These are phyloP conservation scores for Dendrolimus pini DNA, from an alignment of 2,888 invertebrate genomes.

Conservation along the genomic window DNA sequence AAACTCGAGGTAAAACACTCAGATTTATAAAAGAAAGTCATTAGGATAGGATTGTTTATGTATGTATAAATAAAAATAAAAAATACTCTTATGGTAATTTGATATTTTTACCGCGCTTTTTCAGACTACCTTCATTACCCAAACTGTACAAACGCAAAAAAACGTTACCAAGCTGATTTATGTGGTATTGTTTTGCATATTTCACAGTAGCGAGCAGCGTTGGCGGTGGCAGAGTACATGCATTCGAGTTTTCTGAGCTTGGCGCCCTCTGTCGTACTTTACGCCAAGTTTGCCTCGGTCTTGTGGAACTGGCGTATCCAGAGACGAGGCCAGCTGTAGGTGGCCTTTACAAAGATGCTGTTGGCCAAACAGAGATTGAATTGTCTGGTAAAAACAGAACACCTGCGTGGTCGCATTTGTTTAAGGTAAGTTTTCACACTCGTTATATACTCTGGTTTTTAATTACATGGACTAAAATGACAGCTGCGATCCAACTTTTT, in stretches of 20 bases:
- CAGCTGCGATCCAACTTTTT: too few relatives aligned
- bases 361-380: slow-evolving; percentile 24
- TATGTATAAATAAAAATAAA: too few relatives aligned
- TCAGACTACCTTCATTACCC: too few relatives aligned
- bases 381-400: slow-evolving; percentile 59
- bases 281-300: slow-evolving; percentile 88
- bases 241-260: slow-evolving; percentile 86
- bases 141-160: too few relatives aligned
- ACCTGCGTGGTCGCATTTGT: slow-evolving; percentile 86
- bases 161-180: too few relatives aligned
- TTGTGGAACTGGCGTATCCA: slow-evolving; percentile 91
- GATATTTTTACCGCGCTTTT: too few relatives aligned
- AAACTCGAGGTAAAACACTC: too few relatives aligned
- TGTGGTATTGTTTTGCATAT: not conserved
- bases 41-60: too few relatives aligned
- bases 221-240: slow-evolving; percentile 45
- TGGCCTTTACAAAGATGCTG: slow-evolving; percentile 76
- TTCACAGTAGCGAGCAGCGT: slow-evolving; percentile 23
- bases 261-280: slow-evolving; percentile 83
- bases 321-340: slow-evolving; percentile 80
- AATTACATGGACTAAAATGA: too few relatives aligned
- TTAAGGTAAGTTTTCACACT: slow-evolving; percentile 72
- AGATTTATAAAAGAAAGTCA: too few relatives aligned
- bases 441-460: too few relatives aligned
- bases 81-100: too few relatives aligned